Base-by-base conservation (phyloP, 2,797 vertebrate genomes). In the Muraenolepis orangiensis region DNA sequence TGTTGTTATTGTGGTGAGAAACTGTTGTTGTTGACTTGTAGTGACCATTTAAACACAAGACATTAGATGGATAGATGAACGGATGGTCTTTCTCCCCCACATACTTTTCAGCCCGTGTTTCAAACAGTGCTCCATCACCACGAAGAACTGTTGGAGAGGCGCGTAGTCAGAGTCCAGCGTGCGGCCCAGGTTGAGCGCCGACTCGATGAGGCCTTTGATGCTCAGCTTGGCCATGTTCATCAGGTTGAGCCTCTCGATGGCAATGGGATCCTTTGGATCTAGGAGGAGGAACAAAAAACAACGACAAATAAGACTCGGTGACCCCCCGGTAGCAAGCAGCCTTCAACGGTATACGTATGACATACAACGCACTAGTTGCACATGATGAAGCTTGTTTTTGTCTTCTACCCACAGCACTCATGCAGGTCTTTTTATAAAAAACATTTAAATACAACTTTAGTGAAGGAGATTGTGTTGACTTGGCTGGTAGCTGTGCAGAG, bases 201-300 rank as follows among this genome's bases (percentile, higher is more conserved):
- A 99, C 86, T 99, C 97, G 0, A 99, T 99, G 87, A 99, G 88
- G 13, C 98, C 98, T 85, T 99, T 99, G 89, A 99, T 99, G 82
- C 97, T 99, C 89, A 99, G 93, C 74, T 99, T 99, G 67, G 97
- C 97, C 98, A 99, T 99, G 90, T 99, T 99, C 97, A 99, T 99
- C 89, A 99, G 89, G 92, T 99, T 99, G 84, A 99, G 97, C 87
- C 97, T 95, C 73, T 99, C 98, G 7, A 99, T 98, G 29, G 97
- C 96, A 82, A 99, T 98, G 69, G 97, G 96, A 88, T 99, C 98
- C 90, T 99, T 99, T 10, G 97, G 97, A 92, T 99, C 98, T 99
- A 78, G 28, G 72, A 14, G 30, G 30, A 12, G 28, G 28, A 72
- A 71, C 72, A 31, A 69, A 0, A n/a, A 34, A 26, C 1, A 34